Percentiles rank a stretch among this genome's conserved stretches.
Conservation (phyloP, 2,113 vertebrate genomes). For the Otus sunia region DNA sequence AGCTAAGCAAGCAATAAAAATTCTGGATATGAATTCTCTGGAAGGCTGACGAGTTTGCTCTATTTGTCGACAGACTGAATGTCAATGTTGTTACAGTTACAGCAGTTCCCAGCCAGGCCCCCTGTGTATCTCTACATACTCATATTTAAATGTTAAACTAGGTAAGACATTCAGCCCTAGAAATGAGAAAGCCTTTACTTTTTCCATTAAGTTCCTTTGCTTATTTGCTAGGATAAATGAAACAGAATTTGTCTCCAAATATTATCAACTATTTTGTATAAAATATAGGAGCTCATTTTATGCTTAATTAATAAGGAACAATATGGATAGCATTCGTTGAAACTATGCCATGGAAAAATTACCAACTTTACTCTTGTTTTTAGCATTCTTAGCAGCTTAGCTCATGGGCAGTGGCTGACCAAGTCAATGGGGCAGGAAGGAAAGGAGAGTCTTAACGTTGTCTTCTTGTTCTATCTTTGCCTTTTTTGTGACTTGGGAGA, state of each 20-base stretch:
- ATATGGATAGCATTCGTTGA: not conserved
- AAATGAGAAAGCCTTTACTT: not conserved
- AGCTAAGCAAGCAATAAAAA: not conserved
- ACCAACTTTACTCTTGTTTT: not conserved
- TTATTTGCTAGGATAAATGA: not conserved
- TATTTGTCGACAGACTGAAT: not conserved
- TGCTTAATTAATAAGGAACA: not conserved
- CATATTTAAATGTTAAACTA: not conserved
- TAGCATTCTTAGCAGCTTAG: not conserved
- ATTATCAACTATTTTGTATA: not conserved
- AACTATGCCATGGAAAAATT: not conserved
- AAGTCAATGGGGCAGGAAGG: not conserved
- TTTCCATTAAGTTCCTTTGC: not conserved
- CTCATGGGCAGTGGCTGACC: accelerated
- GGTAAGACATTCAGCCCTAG: not conserved
- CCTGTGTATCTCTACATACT: not conserved
- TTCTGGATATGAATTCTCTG: not conserved
- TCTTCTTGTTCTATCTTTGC: accelerated
- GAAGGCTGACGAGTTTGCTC: not conserved
- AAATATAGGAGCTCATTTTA: not conserved
- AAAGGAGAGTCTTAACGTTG: not conserved
- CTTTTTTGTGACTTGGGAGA: not conserved
- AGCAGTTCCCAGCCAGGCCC: not conserved
- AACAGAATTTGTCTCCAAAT: not conserved
- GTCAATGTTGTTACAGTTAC: not conserved